These are phyloP conservation scores for Pampusana beccarii DNA, from an alignment of 2,113 vertebrate species.

Conservation along the genomic window DNA sequence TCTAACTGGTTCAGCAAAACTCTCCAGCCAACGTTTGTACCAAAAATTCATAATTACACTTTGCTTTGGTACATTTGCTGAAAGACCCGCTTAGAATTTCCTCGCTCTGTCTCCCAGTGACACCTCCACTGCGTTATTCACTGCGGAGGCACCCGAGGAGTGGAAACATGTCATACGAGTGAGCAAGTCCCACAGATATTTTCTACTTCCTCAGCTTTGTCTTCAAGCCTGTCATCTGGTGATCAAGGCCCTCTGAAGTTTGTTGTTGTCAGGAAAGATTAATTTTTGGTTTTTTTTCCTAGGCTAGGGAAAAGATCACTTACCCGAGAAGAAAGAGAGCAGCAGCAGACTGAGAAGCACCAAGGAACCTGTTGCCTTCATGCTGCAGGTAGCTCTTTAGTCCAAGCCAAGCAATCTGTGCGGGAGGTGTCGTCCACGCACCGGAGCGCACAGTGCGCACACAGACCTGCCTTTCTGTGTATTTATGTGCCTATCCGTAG, in stretches of 20 bases:
- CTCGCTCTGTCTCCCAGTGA: neutral
- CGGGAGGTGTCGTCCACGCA: constrained; percentile 5
- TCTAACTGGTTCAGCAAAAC: constrained; percentile 51
- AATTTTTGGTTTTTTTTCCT: neutral
- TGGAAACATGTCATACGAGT: constrained; percentile 1
- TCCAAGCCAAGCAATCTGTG: constrained; percentile 5
- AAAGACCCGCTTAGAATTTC: neutral
- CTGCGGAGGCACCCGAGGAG: neutral
- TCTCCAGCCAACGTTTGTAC: constrained; percentile 7
- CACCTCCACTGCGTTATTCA: neutral
- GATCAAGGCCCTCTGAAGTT: constrained; percentile 3
- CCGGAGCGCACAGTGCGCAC: constrained; percentile 24
- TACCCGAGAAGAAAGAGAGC: constrained; percentile 72
- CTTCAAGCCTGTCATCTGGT: neutral
- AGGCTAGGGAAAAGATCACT: constrained; percentile 51
- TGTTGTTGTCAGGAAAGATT: neutral
- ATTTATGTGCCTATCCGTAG: constrained; percentile 45
- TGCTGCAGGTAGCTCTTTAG: constrained; percentile 57
- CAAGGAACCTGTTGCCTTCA: constrained; percentile 70
- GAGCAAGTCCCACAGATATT: constrained; percentile 16
- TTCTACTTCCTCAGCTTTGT: constrained; percentile 39
- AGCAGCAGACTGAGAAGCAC: constrained; percentile 74
- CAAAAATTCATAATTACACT: constrained; percentile 21
- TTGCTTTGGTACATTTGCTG: constrained; percentile 8
- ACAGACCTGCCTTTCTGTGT: constrained; percentile 14